Percentiles rank a stretch among this genome's conserved stretches.
Conservation (phyloP, 1,140 invertebrate species). For the Chironomus tepperi region DNA sequence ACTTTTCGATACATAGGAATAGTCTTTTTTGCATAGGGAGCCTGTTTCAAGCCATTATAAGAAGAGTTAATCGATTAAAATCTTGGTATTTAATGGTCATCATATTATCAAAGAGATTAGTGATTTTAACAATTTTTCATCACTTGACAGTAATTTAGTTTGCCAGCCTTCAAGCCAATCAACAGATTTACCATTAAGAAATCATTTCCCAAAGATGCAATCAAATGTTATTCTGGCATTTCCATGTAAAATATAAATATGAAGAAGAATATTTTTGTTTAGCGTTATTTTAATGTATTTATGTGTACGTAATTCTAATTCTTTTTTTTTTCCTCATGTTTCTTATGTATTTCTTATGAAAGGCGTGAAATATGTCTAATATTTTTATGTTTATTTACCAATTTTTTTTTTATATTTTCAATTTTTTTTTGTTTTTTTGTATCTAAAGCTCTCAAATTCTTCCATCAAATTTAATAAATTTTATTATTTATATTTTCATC, state of each 20-base stretch:
- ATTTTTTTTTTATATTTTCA: not conserved
- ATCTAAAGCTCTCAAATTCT: slow-evolving; percentile 8
- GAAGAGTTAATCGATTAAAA: too few relatives aligned
- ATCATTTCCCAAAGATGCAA: not conserved
- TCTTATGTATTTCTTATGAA: not conserved
- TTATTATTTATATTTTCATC: too few relatives aligned
- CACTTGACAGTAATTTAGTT: too few relatives aligned
- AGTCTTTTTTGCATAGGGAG: too few relatives aligned
- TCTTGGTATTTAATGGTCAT: too few relatives aligned
- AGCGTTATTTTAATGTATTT: not conserved
- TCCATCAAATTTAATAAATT: not conserved
- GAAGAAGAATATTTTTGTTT: not conserved
- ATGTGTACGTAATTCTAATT: slow-evolving; percentile 14
- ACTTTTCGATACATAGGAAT: too few relatives aligned
- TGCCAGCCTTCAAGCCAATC: too few relatives aligned
- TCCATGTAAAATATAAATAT: slow-evolving; percentile 15
- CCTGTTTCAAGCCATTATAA: too few relatives aligned
- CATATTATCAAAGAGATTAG: too few relatives aligned
- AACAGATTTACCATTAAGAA: not conserved
- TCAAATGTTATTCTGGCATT: slow-evolving; percentile 8
- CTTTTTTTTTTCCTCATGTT: not conserved
- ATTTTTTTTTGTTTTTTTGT: not conserved
- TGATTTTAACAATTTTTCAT: too few relatives aligned
- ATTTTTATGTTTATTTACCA: not conserved
- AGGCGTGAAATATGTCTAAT: not conserved